Conservation (phyloP, 2,888 invertebrate genomes). For the Rhamnusium bicolor region DNA sequence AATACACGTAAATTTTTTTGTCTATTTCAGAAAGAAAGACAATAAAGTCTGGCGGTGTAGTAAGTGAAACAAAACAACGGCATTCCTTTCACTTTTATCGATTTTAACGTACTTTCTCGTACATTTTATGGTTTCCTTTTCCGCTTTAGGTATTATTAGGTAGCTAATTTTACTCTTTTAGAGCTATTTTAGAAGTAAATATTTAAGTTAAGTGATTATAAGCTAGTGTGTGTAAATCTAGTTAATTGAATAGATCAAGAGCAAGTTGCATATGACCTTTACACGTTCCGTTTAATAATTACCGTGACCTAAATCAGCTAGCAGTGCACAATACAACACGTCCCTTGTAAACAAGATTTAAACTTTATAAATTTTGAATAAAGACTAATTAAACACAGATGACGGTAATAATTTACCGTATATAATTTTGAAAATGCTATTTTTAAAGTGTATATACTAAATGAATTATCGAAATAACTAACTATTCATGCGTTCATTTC, state of each 20-base stretch:
- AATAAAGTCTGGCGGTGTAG: neutral
- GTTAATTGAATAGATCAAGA: neutral
- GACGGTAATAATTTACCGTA: neutral
- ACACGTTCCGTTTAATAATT: slow-evolving; percentile 13
- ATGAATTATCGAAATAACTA: neutral
- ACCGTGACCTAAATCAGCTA: neutral
- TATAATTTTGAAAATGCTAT: slow-evolving; percentile 4
- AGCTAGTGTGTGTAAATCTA: neutral
- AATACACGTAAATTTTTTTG: neutral
- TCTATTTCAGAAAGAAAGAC: neutral
- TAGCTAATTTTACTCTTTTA: neutral
- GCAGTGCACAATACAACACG: slow-evolving; percentile 25
- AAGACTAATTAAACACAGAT: neutral
- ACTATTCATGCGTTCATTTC: slow-evolving; percentile 19
- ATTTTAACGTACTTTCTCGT: neutral
- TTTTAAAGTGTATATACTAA: slow-evolving; percentile 5
- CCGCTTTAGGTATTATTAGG: neutral
- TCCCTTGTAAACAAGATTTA: slow-evolving; percentile 8
- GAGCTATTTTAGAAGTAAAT: neutral
- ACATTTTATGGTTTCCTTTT: neutral
- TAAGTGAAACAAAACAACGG: neutral
- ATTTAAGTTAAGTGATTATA: neutral
- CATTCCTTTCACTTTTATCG: neutral
- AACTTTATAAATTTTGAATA: slow-evolving; percentile 13
- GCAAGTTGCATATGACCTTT: neutral